A percentile compares a stretch with the other conserved stretches of the same genome.
phyloP scores from a whole-genome alignment of 2,797 vertebrate genomes.

The Crocodylus rhombifer region DNA sequence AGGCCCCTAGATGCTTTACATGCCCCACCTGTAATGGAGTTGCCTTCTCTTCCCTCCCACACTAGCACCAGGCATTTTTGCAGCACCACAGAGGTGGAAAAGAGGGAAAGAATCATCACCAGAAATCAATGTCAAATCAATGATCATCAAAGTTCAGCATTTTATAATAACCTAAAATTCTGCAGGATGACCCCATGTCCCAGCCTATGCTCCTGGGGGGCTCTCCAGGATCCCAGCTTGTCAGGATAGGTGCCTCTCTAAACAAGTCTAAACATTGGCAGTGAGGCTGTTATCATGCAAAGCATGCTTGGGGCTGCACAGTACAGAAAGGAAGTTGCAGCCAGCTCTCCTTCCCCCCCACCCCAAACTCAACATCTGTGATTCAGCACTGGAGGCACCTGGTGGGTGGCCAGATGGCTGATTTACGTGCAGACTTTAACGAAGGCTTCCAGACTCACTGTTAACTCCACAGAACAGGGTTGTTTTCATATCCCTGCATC shows the following conservation, averaged over 20 bases:
- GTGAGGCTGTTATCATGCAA: constrained; percentile 13
- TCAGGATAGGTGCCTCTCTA: background rate
- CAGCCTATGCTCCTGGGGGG: background rate
- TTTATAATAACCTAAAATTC: background rate
- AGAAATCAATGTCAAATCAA: background rate
- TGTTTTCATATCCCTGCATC: background rate
- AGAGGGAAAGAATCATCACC: no score
- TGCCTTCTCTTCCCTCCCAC: background rate
- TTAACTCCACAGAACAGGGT: background rate
- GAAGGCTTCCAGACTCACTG: background rate
- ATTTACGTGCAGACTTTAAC: background rate
- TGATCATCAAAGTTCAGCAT: background rate
- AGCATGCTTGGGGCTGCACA: background rate
- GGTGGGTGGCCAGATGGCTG: background rate
- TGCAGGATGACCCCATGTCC: background rate
- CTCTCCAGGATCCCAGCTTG: background rate
- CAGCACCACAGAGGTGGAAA: background rate
- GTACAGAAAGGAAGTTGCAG: background rate
- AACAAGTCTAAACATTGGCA: background rate
- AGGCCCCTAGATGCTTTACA: background rate
- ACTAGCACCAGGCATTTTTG: no score
- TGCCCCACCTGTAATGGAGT: background rate
- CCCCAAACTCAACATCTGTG: background rate
- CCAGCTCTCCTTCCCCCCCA: background rate
- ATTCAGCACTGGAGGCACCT: constrained; percentile 18